Conservation (phyloP, 2,888 invertebrate species). For the Morinoia aosen region DNA sequence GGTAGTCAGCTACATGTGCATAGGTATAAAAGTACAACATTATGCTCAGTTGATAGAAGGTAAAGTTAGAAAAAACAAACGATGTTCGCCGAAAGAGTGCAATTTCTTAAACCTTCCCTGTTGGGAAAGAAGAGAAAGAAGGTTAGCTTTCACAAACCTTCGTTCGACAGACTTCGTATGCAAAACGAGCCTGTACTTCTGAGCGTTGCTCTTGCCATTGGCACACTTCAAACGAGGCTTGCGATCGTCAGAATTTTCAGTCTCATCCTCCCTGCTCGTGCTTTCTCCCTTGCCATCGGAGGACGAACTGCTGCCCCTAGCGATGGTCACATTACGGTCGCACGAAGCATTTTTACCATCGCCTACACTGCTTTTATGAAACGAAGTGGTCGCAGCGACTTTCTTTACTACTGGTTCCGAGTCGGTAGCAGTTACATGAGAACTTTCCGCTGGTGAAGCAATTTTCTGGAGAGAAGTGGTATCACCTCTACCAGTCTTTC, state of each 20-base stretch:
- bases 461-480: not conserved
- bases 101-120: not conserved
- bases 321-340: not conserved
- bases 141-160: not conserved
- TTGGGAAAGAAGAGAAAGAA: too few species aligned
- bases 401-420: not conserved
- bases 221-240: not conserved
- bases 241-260: not conserved
- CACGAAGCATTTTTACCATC: not conserved
- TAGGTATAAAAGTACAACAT: not conserved
- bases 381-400: not conserved
- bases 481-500: not conserved
- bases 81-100: not conserved
- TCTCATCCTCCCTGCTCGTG: not conserved
- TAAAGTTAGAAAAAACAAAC: not conserved
- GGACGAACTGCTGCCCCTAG: not conserved
- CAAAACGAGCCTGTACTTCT: not conserved
- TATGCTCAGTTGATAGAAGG: not conserved
- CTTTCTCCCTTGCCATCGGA: not conserved
- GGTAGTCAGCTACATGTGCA: not conserved
- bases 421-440: not conserved
- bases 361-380: not conserved
- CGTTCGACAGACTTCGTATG: slow-evolving; percentile 18
- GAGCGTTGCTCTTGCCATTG: not conserved
- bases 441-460: not conserved